Conservation (phyloP, 2,888 invertebrate genomes). For the Metopia argyrocephala region DNA sequence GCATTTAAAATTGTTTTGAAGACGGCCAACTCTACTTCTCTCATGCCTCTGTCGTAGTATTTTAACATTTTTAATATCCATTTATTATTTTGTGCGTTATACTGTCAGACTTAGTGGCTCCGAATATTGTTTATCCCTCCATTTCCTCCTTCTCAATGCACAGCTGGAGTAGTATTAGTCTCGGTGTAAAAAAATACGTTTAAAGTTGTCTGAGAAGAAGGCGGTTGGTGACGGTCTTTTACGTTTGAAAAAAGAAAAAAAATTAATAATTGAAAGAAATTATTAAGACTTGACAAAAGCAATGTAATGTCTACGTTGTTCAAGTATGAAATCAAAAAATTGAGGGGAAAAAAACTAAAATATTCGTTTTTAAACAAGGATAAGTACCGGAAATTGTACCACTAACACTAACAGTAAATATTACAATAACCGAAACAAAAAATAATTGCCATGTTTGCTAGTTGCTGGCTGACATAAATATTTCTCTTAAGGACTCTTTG, state of each 20-base stretch:
- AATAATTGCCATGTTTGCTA: slow-evolving; percentile 47
- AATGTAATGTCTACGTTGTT: slow-evolving; percentile 25
- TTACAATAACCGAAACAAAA: slow-evolving; percentile 16
- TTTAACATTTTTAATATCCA: slow-evolving; percentile 16
- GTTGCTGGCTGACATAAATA: slow-evolving; percentile 53
- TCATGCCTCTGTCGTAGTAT: too few species aligned
- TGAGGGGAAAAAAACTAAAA: slow-evolving; percentile 8
- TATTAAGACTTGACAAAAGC: slow-evolving; percentile 40
- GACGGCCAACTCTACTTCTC: background rate
- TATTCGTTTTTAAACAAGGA: slow-evolving; percentile 53
- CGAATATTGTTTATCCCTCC: too few species aligned
- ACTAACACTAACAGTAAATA: slow-evolving; percentile 14
- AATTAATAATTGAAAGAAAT: slow-evolving; percentile 37
- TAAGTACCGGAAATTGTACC: slow-evolving; percentile 58
- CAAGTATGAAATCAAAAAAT: too few species aligned
- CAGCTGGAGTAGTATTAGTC: too few species aligned
- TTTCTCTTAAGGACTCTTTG: slow-evolving; percentile 31
- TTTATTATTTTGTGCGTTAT: slow-evolving; percentile 31
- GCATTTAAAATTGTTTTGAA: too few species aligned
- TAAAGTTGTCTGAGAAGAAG: too few species aligned
- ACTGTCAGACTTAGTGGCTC: background rate
- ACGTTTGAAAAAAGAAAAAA: slow-evolving; percentile 1
- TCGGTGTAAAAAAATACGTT: too few species aligned
- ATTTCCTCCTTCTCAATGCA: too few species aligned
- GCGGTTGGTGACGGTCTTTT: background rate